Evolutionary conservation across 2,888 invertebrate species (phyloP), one percentile per base, ranked within the genome.

Genomic region (Callyntrura guangdongensis): DNA sequence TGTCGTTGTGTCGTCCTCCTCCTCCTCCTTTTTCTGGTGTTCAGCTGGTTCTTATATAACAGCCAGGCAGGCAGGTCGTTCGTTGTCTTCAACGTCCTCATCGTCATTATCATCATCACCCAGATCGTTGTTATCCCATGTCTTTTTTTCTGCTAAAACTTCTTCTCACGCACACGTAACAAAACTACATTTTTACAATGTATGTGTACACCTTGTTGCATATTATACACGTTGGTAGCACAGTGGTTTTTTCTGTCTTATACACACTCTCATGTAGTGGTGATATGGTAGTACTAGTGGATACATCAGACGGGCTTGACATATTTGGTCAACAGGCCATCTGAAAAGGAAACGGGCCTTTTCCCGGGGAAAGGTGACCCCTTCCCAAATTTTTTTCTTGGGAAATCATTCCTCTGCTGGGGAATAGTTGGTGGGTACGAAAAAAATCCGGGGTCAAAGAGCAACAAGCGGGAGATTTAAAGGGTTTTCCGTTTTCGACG

Each of bases 271-370:
- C 61, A 3, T 20, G 17, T 61, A 17, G 12, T 64, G n/a, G 64
- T 64, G 27, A 36, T 69, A 17, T 36, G 36, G 20, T 61, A 69
- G 3, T 27, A 74, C 20, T 74, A 25, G 77, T 53, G 53, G 53
- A 77, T 53, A 69, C 17, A 45, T 36, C 36, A 77, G 77, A 81
- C 81, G 59, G 59, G 59, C 36, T 59, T 61, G 59, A 61, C 81
- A 45, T 81, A 81, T 81, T 81, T 81, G 81, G 81, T 81, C 81
- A 81, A 45, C 45, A 45, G 81, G 81, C 81, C 81, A 81, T 61
- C 81, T 81, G 81, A 77, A 59, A 81, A 81, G 9, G 36, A 61
- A 81, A 61, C n/a, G 59, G 27, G 59, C 45, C 27, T 17, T 81
- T 17, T 81, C 20, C 20, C 81, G 9, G 6, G 59, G 20, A 81